Conservation (phyloP, 1,140 invertebrate species). For the Caenorhabditis briggsae region DNA sequence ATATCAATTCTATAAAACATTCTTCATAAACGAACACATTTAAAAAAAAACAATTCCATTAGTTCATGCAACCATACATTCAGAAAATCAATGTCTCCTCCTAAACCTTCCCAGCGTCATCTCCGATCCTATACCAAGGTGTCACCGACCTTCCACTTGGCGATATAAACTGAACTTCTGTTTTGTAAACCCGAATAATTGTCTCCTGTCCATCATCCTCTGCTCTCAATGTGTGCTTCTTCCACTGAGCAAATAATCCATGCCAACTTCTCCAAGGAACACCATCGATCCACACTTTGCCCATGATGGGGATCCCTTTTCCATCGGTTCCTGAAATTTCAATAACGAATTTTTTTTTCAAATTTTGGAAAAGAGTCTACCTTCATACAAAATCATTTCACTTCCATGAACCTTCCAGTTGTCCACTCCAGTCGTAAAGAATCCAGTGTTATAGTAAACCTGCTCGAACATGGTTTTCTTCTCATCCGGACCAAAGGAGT, state of each 20-base stretch:
- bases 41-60: too few relatives aligned
- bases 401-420: conserved; percentile 15
- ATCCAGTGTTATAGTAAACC: conserved; percentile 6
- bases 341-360: too few relatives aligned
- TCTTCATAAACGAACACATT: too few relatives aligned
- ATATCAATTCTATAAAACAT: too few relatives aligned
- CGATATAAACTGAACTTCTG: conserved; percentile 21
- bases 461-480: neutral
- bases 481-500: neutral
- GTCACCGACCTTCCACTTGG: neutral
- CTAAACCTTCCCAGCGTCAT: neutral
- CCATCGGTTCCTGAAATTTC: neutral
- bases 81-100: too few relatives aligned
- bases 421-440: neutral
- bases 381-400: neutral
- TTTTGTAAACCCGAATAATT: neutral
- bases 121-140: neutral
- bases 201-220: neutral
- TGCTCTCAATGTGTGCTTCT: conserved; percentile 28
- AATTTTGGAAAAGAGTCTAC: neutral
- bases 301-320: neutral
- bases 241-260: conserved; percentile 2
- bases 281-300: conserved; percentile 4
- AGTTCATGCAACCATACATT: too few relatives aligned
- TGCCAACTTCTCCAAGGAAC: conserved; percentile 10